A percentile compares a stretch with the other conserved stretches of the same genome.
These are phyloP conservation scores for Umimayanthus chanpuru DNA, from an alignment of 92 coral and sea anemone species.

Conservation along the genomic window DNA sequence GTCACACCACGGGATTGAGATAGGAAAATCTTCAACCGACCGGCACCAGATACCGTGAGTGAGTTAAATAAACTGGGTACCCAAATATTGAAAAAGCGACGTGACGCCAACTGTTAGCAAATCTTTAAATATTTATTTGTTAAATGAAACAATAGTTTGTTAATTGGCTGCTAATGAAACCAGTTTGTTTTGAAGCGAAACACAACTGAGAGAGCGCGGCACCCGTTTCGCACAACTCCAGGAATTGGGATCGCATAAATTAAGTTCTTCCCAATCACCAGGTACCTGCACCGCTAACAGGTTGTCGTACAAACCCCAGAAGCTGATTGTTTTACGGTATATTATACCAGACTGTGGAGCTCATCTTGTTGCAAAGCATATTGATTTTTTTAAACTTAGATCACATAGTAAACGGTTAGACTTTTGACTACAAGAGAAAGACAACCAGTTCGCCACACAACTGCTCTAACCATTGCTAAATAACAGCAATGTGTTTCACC, in stretches of 20 bases:
- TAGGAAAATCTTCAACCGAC: background rate
- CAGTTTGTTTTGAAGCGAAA: conserved; percentile 10
- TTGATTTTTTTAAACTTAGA: no score
- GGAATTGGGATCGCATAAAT: background rate
- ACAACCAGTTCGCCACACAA: no score
- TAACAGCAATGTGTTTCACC: no score
- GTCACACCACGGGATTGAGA: background rate
- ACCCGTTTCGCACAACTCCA: background rate
- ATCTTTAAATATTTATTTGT: conserved; percentile 34
- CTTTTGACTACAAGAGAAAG: no score
- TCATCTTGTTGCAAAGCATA: no score
- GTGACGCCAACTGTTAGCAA: conserved; percentile 5
- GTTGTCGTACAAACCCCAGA: background rate
- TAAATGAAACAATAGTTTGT: conserved; percentile 12
- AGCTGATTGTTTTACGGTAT: no score
- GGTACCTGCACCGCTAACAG: conserved; percentile 26
- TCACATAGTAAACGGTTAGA: no score
- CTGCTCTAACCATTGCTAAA: no score
- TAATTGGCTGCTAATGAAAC: conserved; percentile 17
- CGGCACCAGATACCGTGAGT: background rate
- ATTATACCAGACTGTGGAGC: background rate
- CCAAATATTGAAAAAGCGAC: conserved; percentile 13
- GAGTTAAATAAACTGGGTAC: background rate
- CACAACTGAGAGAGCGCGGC: background rate
- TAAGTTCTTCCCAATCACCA: background rate